These are phyloP conservation scores for Fukomys damarensis DNA, from an alignment of 2,113 vertebrate species.

Conservation along the genomic window DNA sequence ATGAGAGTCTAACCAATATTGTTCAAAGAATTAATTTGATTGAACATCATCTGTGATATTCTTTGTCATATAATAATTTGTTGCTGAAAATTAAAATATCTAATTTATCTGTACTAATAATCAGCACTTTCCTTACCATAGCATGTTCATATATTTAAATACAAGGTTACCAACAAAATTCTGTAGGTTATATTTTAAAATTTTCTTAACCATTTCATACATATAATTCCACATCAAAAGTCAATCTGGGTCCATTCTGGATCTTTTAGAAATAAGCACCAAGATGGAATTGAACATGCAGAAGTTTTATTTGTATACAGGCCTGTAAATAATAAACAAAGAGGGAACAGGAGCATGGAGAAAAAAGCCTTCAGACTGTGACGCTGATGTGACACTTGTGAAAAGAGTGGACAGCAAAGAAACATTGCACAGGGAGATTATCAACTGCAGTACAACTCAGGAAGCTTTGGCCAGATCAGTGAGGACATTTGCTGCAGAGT, in stretches of 20 bases:
- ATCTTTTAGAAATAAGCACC: not conserved
- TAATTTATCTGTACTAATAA: not conserved
- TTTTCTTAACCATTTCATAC: not conserved
- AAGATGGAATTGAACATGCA: not conserved
- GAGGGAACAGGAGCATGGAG: not conserved
- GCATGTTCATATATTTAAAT: not conserved
- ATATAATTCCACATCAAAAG: not conserved
- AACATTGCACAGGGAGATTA: not conserved
- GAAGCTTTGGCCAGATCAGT: not conserved
- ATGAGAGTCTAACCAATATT: not conserved
- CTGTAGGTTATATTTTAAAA: not conserved
- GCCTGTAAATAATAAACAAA: not conserved
- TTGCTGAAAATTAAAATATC: not conserved
- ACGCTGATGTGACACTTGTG: not conserved
- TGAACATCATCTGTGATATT: not conserved
- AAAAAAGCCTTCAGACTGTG: not conserved
- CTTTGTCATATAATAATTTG: not conserved
- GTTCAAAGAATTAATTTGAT: not conserved
- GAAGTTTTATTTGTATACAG: not conserved
- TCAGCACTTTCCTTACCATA: not conserved
- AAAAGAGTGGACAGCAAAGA: not conserved
- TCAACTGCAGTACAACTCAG: not conserved
- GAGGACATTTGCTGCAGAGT: not conserved
- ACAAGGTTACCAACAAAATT: not conserved
- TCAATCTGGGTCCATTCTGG: not conserved